A percentile compares a stretch with the other conserved stretches of the same genome.
phyloP scores from a whole-genome alignment of 2,797 vertebrate genomes.

The Cossypha heuglini region DNA sequence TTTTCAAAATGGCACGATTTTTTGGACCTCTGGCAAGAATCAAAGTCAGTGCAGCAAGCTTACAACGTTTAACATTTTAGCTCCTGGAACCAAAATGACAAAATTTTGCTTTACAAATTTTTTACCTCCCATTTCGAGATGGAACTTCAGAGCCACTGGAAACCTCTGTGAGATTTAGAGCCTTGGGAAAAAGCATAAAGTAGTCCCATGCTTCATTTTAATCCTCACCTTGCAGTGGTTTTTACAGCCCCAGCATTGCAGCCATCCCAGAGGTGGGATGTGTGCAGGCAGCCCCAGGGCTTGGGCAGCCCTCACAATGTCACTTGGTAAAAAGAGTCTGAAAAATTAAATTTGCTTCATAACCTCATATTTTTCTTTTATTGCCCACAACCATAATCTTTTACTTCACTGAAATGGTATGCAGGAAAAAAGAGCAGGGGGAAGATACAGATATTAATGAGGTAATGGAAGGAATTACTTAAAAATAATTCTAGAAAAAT shows the following conservation, averaged over 20 bases:
- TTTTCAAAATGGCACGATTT: not conserved
- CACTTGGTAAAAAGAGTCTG: not conserved
- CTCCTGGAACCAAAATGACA: not conserved
- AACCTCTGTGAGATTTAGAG: not conserved
- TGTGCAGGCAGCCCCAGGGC: not conserved
- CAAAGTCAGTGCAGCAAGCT: not conserved
- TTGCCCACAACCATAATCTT: not conserved
- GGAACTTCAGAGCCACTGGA: not conserved
- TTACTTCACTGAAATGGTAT: slow-evolving; percentile 11
- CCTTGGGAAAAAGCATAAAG: not conserved
- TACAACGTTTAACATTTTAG: not conserved
- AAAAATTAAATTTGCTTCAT: not conserved
- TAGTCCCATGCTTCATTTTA: not conserved
- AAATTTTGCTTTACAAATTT: not conserved
- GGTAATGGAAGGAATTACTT: not conserved
- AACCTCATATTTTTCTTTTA: not conserved
- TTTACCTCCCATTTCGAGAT: accelerated
- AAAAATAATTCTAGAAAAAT: not conserved
- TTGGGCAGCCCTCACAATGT: not conserved
- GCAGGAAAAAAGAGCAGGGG: not conserved
- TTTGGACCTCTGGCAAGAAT: slow-evolving; percentile 2
- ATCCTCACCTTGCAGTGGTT: not conserved
- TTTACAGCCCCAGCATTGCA: not conserved
- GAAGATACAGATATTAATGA: not conserved
- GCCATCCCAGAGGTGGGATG: not conserved